Percentiles rank a stretch among this genome's conserved stretches.
Conservation (phyloP, 2,797 vertebrate species). For the Gymnodraco acuticeps region DNA sequence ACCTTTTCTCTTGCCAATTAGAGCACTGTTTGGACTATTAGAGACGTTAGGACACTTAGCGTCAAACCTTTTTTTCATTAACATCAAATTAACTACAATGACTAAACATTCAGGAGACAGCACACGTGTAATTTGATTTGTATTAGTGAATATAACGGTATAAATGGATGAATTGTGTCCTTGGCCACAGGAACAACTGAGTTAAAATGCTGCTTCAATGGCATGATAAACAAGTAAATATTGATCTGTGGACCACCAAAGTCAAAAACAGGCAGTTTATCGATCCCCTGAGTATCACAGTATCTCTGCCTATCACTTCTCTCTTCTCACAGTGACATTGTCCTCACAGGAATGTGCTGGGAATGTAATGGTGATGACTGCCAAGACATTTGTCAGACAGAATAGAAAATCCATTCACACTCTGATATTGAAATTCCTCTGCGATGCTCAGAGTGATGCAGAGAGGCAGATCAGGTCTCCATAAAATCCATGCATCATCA, state of each 20-base stretch:
- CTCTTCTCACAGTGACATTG: constrained; percentile 48
- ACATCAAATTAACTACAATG: background rate
- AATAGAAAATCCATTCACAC: constrained; percentile 46
- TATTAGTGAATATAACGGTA: constrained; percentile 36
- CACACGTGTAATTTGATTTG: constrained; percentile 47
- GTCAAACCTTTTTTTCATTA: constrained; percentile 21
- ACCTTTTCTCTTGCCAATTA: background rate
- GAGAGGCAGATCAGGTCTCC: constrained; percentile 10
- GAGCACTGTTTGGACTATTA: background rate
- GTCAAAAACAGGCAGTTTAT: constrained; percentile 52
- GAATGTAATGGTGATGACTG: constrained; percentile 22
- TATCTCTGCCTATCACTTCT: constrained; percentile 39
- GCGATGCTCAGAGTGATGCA: constrained; percentile 19
- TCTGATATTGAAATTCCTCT: constrained; percentile 29
- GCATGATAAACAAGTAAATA: constrained; percentile 74
- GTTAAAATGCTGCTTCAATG: constrained; percentile 60
- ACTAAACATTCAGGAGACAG: constrained; percentile 29
- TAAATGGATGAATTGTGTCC: constrained; percentile 56
- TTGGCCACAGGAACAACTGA: constrained; percentile 57
- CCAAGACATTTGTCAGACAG: constrained; percentile 56
- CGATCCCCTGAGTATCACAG: constrained; percentile 47
- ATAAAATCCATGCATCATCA: constrained; percentile 14
- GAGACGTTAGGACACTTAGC: background rate
- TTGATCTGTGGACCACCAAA: constrained; percentile 65
- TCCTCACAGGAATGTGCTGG: constrained; percentile 40